A percentile compares a stretch with the other conserved stretches of the same genome.
Conservation (phyloP, 2,888 invertebrate species). For the Linnaemya vulpina region DNA sequence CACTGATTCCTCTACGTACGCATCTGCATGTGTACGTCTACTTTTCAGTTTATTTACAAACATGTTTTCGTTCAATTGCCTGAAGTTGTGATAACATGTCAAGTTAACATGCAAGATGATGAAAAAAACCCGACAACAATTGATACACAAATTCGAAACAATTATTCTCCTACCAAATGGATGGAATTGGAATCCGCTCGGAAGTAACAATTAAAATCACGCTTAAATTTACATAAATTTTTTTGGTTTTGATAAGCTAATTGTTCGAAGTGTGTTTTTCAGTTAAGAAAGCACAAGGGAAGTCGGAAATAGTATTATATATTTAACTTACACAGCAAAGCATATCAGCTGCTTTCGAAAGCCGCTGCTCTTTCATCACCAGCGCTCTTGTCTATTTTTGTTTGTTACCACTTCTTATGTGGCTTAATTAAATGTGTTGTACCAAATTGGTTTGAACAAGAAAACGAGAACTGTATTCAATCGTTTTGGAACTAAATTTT, state of each 20-base stretch:
- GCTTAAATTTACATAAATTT: neutral
- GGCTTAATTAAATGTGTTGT: too few relatives aligned
- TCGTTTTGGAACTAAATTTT: neutral
- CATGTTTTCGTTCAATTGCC: neutral
- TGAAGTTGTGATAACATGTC: neutral
- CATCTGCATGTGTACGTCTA: neutral
- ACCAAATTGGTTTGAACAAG: too few relatives aligned
- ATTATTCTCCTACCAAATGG: neutral
- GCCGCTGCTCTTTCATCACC: too few relatives aligned
- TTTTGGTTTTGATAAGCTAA: too few relatives aligned
- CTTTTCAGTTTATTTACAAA: neutral
- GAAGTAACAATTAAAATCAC: neutral
- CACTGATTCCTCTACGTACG: neutral
- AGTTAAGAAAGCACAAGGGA: too few relatives aligned
- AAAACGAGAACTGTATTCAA: too few relatives aligned
- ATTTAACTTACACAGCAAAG: too few relatives aligned
- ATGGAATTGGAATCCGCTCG: neutral
- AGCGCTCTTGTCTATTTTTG: too few relatives aligned
- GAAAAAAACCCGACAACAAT: conserved; percentile 4
- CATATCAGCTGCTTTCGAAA: too few relatives aligned
- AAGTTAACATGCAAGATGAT: neutral
- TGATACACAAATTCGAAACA: neutral
- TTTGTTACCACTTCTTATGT: too few relatives aligned
- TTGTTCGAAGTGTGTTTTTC: too few relatives aligned
- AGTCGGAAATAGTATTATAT: too few relatives aligned